Conservation (phyloP, 2,113 vertebrate species). For the Axis porcinus region DNA sequence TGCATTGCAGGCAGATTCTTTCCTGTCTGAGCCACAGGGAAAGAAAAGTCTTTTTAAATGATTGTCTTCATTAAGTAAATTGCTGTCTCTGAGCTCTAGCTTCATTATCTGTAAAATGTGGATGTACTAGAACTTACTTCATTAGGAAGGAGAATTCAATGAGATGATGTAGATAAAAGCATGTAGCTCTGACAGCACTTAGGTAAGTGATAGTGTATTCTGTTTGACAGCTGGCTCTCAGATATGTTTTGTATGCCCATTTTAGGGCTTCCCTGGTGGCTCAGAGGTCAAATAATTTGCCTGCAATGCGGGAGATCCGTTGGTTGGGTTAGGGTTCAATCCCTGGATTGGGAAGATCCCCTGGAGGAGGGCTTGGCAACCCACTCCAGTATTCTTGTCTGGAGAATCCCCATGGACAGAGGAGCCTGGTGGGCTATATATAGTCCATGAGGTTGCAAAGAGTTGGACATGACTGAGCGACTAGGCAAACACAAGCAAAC, state of each 20-base stretch:
- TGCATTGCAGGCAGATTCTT: neutral
- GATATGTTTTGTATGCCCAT: neutral
- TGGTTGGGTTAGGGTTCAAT: neutral
- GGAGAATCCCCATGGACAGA: neutral
- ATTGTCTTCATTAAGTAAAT: neutral
- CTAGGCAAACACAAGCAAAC: neutral
- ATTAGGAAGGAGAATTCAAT: neutral
- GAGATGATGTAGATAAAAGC: neutral
- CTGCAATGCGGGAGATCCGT: neutral
- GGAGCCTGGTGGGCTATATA: neutral
- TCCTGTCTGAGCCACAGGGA: neutral
- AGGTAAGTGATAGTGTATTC: neutral
- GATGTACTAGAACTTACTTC: neutral
- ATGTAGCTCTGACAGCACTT: neutral
- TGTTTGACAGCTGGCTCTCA: neutral
- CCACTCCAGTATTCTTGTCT: neutral
- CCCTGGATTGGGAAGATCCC: neutral
- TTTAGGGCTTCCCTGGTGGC: neutral
- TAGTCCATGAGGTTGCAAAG: neutral
- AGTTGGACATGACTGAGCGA: neutral
- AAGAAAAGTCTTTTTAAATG: neutral
- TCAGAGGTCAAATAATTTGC: neutral
- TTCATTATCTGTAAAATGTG: conserved; percentile 9
- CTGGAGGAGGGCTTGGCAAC: neutral
- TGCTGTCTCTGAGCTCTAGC: neutral